Conservation (phyloP, 2,888 invertebrate genomes). For the Eupithecia exiguata region DNA sequence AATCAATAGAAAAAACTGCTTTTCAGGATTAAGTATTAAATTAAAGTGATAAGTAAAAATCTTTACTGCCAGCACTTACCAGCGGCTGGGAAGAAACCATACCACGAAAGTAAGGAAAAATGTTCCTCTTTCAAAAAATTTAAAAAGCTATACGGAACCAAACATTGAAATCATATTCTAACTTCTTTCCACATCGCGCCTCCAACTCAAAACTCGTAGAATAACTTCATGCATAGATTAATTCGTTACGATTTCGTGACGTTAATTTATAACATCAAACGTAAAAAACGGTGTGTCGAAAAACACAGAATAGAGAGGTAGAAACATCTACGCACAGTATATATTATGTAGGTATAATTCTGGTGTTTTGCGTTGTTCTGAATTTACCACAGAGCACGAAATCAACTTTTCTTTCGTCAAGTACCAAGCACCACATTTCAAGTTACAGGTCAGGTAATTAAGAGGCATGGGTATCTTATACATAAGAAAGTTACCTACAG, state of each 20-base stretch:
- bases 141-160: no score
- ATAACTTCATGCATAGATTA: conserved; percentile 58
- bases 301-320: background rate
- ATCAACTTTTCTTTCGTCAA: background rate
- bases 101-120: no score
- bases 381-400: background rate
- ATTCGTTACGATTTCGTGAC: conserved; percentile 64
- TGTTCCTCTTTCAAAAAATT: no score
- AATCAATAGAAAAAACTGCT: no score
- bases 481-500: no score
- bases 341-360: background rate
- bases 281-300: conserved; percentile 34
- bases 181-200: conserved; percentile 10
- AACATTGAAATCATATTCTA: background rate
- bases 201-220: conserved; percentile 53
- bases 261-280: conserved; percentile 55
- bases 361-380: background rate
- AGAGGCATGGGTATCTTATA: no score
- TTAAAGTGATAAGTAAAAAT: no score
- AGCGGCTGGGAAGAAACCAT: no score
- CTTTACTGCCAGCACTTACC: no score
- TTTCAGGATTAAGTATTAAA: no score
- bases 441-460: no score
- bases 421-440: no score
- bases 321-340: background rate